Evolutionary conservation across 2,888 invertebrate genomes (phyloP).

Genomic region (Tenodera sinensis): DNA sequence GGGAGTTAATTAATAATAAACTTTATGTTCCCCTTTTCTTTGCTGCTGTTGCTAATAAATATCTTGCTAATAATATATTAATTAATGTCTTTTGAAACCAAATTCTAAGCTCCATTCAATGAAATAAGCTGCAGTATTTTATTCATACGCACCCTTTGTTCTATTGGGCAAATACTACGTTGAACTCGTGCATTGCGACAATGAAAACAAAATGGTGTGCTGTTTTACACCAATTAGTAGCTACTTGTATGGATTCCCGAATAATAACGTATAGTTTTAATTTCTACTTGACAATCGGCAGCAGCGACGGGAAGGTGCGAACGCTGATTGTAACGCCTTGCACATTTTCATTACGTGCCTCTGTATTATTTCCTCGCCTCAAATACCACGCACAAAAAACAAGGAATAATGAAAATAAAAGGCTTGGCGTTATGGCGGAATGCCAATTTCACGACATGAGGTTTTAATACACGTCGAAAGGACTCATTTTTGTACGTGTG

Average conservation of each 20-base stretch:
- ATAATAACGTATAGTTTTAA: neutral
- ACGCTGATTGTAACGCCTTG: neutral
- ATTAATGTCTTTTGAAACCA: neutral
- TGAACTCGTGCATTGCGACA: neutral
- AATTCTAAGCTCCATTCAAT: neutral
- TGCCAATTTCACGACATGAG: neutral
- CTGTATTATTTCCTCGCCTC: neutral
- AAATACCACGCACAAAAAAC: neutral
- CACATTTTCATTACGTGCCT: neutral
- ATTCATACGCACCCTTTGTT: no score
- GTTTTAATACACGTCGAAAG: neutral
- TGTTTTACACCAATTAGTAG: neutral
- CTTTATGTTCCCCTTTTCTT: no score
- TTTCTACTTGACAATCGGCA: neutral
- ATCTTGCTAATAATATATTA: no score
- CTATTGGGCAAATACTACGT: neutral
- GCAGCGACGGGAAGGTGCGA: neutral
- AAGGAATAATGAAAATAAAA: neutral
- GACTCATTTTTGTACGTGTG: neutral
- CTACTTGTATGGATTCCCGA: neutral
- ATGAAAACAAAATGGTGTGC: neutral
- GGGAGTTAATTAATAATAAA: no score
- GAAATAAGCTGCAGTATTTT: no score
- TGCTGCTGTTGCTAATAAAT: no score
- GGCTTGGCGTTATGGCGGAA: neutral